Evolutionary conservation across 1,140 invertebrate species (phyloP).

Genomic region (Drosophila yakuba): DNA sequence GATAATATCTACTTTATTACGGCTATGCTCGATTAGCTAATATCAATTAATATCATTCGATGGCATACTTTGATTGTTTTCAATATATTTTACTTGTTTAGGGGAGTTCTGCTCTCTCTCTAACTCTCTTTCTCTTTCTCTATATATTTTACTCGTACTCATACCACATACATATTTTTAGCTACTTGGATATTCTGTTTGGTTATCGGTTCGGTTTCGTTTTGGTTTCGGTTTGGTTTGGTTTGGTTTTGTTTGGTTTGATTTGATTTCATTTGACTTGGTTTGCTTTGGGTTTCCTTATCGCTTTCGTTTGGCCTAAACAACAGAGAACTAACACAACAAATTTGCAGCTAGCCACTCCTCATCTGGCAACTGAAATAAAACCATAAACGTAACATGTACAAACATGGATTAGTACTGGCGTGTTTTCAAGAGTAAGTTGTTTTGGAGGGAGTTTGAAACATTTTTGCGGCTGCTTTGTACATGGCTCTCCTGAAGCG

Average conservation of each 20-base stretch:
- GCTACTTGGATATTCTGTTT: slow-evolving; percentile 41
- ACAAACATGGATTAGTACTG: slow-evolving; percentile 13
- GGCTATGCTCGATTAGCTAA: slow-evolving; percentile 71
- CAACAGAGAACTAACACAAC: slow-evolving; percentile 81
- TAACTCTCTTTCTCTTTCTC: neutral
- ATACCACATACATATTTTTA: slow-evolving; percentile 36
- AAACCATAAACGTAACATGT: slow-evolving; percentile 76
- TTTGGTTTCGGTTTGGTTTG: slow-evolving; percentile 25
- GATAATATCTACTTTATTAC: slow-evolving; percentile 64
- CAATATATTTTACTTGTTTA: slow-evolving; percentile 59
- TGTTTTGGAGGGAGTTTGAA: slow-evolving; percentile 35
- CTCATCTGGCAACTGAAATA: slow-evolving; percentile 85
- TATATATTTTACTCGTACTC: slow-evolving; percentile 16
- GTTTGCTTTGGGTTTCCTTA: slow-evolving; percentile 12
- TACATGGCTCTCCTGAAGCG: slow-evolving; percentile 49
- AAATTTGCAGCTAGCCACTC: slow-evolving; percentile 85
- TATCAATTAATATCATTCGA: slow-evolving; percentile 83
- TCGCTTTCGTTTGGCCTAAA: slow-evolving; percentile 57
- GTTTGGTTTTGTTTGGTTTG: slow-evolving; percentile 16
- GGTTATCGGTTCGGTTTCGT: slow-evolving; percentile 36
- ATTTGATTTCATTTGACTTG: slow-evolving; percentile 10
- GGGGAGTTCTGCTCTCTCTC: slow-evolving; percentile 24
- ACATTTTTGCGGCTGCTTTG: slow-evolving; percentile 59
- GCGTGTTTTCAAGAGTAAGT: slow-evolving; percentile 10
- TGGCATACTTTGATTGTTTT: slow-evolving; percentile 80